phyloP scores from a whole-genome alignment of 2,888 invertebrate genomes.

The Campaea margaritaria region DNA sequence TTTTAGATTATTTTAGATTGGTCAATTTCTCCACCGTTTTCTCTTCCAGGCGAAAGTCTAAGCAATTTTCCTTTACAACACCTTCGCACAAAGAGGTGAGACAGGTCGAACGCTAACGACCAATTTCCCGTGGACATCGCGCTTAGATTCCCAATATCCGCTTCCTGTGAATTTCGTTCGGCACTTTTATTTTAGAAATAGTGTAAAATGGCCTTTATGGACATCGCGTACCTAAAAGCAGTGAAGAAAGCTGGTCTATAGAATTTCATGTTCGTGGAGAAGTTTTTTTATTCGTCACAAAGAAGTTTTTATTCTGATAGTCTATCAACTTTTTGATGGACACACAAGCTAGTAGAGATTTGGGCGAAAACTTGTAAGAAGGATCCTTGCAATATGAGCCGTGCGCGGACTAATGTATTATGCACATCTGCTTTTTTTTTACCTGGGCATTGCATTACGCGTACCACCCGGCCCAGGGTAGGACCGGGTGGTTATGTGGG shows the following conservation, averaged over 20 bases:
- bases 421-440: too few relatives aligned
- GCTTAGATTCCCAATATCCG: constrained; percentile 45
- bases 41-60: constrained; percentile 12
- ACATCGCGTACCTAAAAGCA: constrained; percentile 6
- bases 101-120: constrained; percentile 40
- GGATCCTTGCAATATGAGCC: too few relatives aligned
- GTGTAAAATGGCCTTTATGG: constrained; percentile 20
- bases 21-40: background rate
- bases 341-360: too few relatives aligned
- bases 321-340: background rate
- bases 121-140: constrained; percentile 47
- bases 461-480: too few relatives aligned
- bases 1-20: background rate
- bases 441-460: too few relatives aligned
- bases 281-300: background rate
- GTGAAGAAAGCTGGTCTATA: background rate
- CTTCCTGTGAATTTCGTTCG: constrained; percentile 21
- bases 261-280: background rate
- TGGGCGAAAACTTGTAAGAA: too few relatives aligned
- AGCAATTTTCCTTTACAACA: constrained; percentile 23
- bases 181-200: constrained; percentile 31
- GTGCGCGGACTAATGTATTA: too few relatives aligned
- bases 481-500: too few relatives aligned
- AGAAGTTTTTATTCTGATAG: background rate
- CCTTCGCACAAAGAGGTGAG: constrained; percentile 36